phyloP scores from a whole-genome alignment of 2,888 invertebrate genomes.

The Willowsia nigromaculata region DNA sequence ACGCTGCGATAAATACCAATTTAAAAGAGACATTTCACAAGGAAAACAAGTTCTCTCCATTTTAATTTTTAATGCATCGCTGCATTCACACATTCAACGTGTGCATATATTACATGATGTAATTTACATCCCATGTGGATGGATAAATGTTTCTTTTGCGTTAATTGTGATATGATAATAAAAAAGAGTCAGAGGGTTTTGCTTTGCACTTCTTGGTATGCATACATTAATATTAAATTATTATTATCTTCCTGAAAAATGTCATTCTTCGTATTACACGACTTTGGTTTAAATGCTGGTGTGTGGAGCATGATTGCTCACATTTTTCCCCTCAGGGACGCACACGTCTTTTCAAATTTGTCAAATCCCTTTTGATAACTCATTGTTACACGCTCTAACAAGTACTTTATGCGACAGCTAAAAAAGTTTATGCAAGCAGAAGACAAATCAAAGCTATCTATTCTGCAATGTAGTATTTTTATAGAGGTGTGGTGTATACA shows the following conservation, averaged over 20 bases:
- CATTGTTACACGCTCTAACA: not conserved
- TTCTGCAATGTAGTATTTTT: not conserved
- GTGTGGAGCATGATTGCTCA: not conserved
- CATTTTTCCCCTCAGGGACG: not conserved
- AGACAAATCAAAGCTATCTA: not conserved
- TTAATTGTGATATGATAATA: constrained; percentile 55
- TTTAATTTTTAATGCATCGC: constrained; percentile 42
- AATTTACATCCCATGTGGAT: not conserved
- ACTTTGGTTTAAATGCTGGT: not conserved
- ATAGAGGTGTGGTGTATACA: not conserved
- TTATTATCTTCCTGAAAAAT: constrained; percentile 24
- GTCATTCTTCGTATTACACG: not conserved
- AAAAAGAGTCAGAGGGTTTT: not conserved
- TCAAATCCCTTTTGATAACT: constrained; percentile 57
- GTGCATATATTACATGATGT: too few relatives aligned
- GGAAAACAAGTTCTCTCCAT: constrained; percentile 54
- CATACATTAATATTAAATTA: constrained; percentile 24
- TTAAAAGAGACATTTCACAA: constrained; percentile 75
- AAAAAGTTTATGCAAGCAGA: not conserved
- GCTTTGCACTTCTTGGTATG: constrained; percentile 25
- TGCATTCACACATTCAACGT: constrained; percentile 22
- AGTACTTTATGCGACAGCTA: not conserved
- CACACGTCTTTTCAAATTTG: constrained; percentile 62
- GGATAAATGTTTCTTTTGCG: constrained; percentile 27
- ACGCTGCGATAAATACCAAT: constrained; percentile 76